Evolutionary conservation across 2,888 invertebrate species (phyloP), one percentile per base, ranked within the genome.

Genomic region (Hirtodrosophila cameraria): DNA sequence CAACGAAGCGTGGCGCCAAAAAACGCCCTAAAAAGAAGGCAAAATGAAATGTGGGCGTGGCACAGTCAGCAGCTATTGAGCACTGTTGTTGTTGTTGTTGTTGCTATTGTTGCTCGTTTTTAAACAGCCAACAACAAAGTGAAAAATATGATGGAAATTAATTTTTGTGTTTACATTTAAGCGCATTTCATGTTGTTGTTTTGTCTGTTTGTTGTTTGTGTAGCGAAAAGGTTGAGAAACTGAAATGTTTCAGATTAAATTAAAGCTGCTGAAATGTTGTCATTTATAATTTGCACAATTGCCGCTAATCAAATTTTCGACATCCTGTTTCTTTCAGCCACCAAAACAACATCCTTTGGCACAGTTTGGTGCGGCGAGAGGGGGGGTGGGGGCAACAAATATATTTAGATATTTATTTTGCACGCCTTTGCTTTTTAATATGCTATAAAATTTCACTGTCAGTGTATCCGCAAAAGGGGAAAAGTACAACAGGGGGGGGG

Each of bases 101-200:
- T 48, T 30, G 41, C 31, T 46, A 38, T 46, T 59, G 52, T 50
- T 69, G 45, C 46, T 61, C 27, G n/a, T 39, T 64, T 52, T 23
- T 16, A 36, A 55, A 38, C 50, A 54, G 39, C 36, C 43, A 61
- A 55, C 67, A 70, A 49, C 65, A 78, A 85, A 82, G 66, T 82
- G 83, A 82, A 85, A 82, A 82, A 82, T 82, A 82, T 83, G 83
- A 75, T 80, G 73, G 73, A 73, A 85, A 82, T 82, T 82, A 82
- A 82, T 85, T 82, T 82, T 80, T 79, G 85, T 85, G 80, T 78
- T 85, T 67, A 70, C 81, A 81, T 73, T 84, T 63, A 59, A 83
- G 79, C 70, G 50, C 54, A 36, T 48, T 36, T 31, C 52, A 20
- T 31, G 30, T 25, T 25, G 11, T 33, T 46, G 46, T 25, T 28